Conservation (phyloP, 2,797 vertebrate species). For the Tokudaia tokunoshimensis region DNA sequence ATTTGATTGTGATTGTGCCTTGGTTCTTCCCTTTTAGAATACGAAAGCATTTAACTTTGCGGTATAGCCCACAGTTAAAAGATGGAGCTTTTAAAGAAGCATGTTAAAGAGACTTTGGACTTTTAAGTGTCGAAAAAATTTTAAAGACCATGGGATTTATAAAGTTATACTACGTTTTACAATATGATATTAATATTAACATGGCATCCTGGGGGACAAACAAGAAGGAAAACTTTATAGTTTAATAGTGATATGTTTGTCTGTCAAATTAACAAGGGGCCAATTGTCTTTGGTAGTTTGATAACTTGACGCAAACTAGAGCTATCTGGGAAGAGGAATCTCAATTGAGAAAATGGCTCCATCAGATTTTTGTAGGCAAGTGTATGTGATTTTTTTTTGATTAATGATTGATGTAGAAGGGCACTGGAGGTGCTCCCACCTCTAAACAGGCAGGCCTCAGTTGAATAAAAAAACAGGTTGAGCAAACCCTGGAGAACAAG, state of each 20-base stretch:
- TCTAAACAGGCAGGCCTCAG: background rate
- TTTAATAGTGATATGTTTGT: background rate
- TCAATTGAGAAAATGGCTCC: background rate
- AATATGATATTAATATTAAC: background rate
- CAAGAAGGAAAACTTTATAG: background rate
- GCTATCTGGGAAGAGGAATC: background rate
- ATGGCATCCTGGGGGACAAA: background rate
- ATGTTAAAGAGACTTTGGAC: background rate
- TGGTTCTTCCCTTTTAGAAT: background rate
- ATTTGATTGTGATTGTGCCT: background rate
- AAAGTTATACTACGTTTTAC: background rate
- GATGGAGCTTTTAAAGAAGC: background rate
- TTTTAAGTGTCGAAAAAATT: background rate
- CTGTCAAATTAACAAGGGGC: background rate
- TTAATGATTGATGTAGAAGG: background rate
- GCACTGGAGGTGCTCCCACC: background rate
- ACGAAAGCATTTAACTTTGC: background rate
- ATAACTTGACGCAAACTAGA: background rate
- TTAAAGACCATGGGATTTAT: background rate
- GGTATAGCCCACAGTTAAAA: background rate
- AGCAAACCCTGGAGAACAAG: background rate
- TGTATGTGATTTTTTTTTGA: background rate
- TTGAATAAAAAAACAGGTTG: background rate
- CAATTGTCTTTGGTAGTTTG: background rate
- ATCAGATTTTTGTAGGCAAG: background rate